Percentiles rank a stretch among this genome's conserved stretches.
Conservation (phyloP, 2,113 vertebrate species). For the Lophius piscatorius region DNA sequence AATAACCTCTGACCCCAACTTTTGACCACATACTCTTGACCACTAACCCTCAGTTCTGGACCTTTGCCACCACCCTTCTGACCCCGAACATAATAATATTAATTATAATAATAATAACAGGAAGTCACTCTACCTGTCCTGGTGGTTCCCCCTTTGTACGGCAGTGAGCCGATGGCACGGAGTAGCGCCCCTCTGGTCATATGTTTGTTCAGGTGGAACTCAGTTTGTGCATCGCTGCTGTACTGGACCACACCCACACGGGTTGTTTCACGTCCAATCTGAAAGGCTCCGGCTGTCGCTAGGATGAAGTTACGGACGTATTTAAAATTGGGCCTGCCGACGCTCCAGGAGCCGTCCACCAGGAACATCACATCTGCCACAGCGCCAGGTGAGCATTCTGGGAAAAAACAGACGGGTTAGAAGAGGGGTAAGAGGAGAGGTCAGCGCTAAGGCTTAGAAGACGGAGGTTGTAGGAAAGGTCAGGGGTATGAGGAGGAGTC, state of each 20-base stretch:
- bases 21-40: no score
- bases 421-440: background rate
- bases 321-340: slow-evolving; percentile 89
- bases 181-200: slow-evolving; percentile 83
- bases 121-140: slow-evolving; percentile 83
- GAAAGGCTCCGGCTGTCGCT: slow-evolving; percentile 88
- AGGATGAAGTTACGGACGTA: slow-evolving; percentile 87
- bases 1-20: no score
- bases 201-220: slow-evolving; percentile 89
- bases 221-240: slow-evolving; percentile 85
- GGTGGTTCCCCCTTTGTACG: slow-evolving; percentile 90
- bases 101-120: background rate
- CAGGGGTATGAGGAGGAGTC: no score
- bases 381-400: slow-evolving; percentile 88
- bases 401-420: slow-evolving; percentile 43
- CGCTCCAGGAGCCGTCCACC: slow-evolving; percentile 93
- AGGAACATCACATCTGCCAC: slow-evolving; percentile 90
- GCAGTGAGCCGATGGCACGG: slow-evolving; percentile 87
- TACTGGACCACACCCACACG: slow-evolving; percentile 94
- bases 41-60: no score
- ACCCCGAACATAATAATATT: background rate
- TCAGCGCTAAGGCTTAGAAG: background rate
- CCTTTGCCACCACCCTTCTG: no score
- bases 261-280: slow-evolving; percentile 89
- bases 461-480: background rate